Conservation (phyloP, 2,797 vertebrate species). For the Petrocephalus sullivani region DNA sequence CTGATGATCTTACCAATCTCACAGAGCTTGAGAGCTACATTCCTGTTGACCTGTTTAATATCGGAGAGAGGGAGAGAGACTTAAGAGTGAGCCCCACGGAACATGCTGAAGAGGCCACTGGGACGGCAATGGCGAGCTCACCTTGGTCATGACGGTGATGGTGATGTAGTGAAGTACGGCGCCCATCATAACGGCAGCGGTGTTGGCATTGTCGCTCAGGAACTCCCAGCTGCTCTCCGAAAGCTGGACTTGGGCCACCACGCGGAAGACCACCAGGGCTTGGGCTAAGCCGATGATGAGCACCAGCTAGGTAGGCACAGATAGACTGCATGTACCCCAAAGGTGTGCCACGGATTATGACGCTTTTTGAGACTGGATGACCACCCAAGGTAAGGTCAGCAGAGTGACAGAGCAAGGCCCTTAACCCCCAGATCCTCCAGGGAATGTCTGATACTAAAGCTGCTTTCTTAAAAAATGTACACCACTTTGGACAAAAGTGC, state of each 20-base stretch:
- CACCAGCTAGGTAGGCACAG: conserved; percentile 59
- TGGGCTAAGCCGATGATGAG: conserved; percentile 81
- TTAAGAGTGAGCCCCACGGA: neutral
- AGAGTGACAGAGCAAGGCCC: neutral
- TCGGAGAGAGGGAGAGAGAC: neutral
- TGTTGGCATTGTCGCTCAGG: conserved; percentile 63
- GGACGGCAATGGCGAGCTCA: conserved; percentile 36
- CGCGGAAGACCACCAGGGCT: conserved; percentile 78
- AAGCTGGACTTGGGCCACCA: conserved; percentile 64
- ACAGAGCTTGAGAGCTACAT: conserved; percentile 75
- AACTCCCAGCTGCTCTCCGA: conserved; percentile 52
- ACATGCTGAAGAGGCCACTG: neutral
- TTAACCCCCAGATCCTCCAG: neutral
- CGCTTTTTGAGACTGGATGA: neutral
- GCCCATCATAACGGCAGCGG: conserved; percentile 67
- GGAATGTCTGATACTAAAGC: neutral
- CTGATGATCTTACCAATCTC: conserved; percentile 67
- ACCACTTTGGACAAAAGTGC: neutral
- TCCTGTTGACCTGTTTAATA: conserved; percentile 73
- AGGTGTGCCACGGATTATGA: neutral
- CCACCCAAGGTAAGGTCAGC: neutral
- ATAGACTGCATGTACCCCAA: conserved; percentile 8
- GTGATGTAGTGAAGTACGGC: conserved; percentile 81
- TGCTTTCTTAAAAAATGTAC: neutral
- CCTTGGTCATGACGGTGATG: conserved; percentile 83